These are phyloP conservation scores for Mnemiopsis leidyi DNA, from an alignment of 37 sponge, comb jelly and placozoan species.

Conservation along the genomic window DNA sequence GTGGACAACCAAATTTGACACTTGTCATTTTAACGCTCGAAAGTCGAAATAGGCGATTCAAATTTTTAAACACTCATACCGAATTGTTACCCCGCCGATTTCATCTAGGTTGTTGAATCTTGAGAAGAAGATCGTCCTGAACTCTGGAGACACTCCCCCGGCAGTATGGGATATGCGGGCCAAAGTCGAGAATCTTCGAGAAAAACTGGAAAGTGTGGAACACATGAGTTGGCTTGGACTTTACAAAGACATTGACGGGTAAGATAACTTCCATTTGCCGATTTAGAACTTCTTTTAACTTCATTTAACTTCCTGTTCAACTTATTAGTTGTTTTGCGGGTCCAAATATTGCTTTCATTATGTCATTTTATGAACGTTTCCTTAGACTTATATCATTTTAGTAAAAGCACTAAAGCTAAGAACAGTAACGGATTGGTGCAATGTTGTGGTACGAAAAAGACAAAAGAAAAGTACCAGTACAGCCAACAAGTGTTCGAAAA, in stretches of 20 bases:
- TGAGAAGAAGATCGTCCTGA: slow-evolving; percentile 39
- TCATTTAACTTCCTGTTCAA: no score
- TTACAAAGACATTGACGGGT: slow-evolving; percentile 28
- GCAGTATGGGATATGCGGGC: slow-evolving; percentile 47
- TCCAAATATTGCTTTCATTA: no score
- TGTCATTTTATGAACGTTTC: no score
- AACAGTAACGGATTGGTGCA: not conserved
- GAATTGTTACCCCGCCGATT: no score
- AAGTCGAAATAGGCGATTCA: no score
- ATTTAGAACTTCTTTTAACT: no score
- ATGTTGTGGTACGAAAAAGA: slow-evolving; percentile 8
- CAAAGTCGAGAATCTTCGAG: slow-evolving; percentile 37
- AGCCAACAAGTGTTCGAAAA: slow-evolving; percentile 40
- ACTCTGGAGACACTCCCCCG: slow-evolving; percentile 43
- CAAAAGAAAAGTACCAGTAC: not conserved
- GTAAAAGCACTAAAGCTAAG: not conserved
- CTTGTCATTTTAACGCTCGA: not conserved
- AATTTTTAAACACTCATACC: no score
- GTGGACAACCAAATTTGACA: not conserved
- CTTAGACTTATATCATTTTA: not conserved
- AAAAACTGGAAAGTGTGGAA: slow-evolving; percentile 38
- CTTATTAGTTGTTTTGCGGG: no score
- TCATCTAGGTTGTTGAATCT: slow-evolving; percentile 21
- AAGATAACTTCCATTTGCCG: no score
- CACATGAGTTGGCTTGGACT: slow-evolving; percentile 41